Evolutionary conservation across 2,113 vertebrate species (phyloP).

Genomic region (Microcebus jonahi): DNA sequence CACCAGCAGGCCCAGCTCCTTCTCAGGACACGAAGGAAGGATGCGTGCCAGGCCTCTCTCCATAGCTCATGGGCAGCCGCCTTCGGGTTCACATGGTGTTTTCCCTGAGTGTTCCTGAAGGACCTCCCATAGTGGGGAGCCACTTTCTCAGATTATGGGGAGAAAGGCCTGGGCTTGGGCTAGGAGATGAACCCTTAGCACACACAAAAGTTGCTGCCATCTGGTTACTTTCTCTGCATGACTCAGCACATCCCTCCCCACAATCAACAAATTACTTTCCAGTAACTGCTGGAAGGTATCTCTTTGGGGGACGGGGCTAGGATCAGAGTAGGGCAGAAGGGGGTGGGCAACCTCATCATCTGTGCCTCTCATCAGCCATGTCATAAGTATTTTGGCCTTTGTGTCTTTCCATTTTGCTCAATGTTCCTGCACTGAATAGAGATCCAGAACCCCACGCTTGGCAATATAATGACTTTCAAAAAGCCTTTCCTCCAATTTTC

Average conservation of each 20-base stretch:
- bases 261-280: too few species aligned
- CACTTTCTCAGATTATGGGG: neutral
- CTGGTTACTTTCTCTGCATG: neutral
- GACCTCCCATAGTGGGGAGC: neutral
- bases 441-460: neutral
- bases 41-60: neutral
- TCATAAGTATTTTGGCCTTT: neutral
- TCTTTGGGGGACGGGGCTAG: neutral
- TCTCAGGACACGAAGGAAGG: fast-evolving
- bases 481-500: neutral
- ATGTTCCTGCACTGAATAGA: neutral
- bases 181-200: neutral
- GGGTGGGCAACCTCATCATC: fast-evolving
- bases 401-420: neutral
- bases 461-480: neutral
- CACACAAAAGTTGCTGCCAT: too few species aligned
- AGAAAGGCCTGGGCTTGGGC: too few species aligned
- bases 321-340: too few species aligned
- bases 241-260: neutral
- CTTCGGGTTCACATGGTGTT: neutral
- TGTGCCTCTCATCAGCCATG: neutral
- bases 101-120: neutral
- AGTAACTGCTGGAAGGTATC: neutral
- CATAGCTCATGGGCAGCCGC: too few species aligned
- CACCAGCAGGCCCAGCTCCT: neutral